A percentile compares a stretch with the other conserved stretches of the same genome.
Evolutionary conservation across 2,888 invertebrate species (phyloP).

Genomic region (Callimorpha dominula): DNA sequence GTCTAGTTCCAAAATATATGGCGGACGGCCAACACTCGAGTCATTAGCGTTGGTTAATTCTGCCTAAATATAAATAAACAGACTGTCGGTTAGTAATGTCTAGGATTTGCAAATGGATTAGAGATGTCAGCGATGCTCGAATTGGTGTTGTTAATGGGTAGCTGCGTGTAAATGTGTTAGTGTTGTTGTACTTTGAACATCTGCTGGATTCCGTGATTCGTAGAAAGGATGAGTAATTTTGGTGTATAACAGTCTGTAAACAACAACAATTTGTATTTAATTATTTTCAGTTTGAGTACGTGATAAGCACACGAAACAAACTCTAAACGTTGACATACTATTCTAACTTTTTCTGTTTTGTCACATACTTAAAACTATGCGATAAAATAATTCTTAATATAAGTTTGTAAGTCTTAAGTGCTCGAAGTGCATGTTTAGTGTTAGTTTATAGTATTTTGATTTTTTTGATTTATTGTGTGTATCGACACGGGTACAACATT

Average conservation of each 20-base stretch:
- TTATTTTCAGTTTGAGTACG: neutral
- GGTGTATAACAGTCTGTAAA: neutral
- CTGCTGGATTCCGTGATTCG: neutral
- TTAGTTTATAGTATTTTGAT: neutral
- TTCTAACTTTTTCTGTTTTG: neutral
- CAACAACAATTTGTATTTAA: neutral
- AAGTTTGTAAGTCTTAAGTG: neutral
- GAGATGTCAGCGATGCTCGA: neutral
- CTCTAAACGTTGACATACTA: neutral
- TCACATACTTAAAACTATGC: neutral
- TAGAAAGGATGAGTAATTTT: neutral
- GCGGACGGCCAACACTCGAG: neutral
- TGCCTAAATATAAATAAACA: slow-evolving; percentile 41
- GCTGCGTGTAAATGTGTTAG: neutral
- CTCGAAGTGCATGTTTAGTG: neutral
- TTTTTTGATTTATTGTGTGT: no score
- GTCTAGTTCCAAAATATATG: slow-evolving; percentile 1
- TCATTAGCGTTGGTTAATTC: slow-evolving; percentile 4
- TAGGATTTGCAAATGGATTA: slow-evolving; percentile 42
- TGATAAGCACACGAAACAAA: neutral
- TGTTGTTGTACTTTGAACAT: neutral
- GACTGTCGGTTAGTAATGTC: slow-evolving; percentile 22
- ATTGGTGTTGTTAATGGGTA: neutral
- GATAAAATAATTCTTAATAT: neutral
- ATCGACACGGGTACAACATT: no score